A percentile compares a stretch with the other conserved stretches of the same genome.
Evolutionary conservation across 2,888 invertebrate species (phyloP).

Genomic region (Aspidiotus rigidus): DNA sequence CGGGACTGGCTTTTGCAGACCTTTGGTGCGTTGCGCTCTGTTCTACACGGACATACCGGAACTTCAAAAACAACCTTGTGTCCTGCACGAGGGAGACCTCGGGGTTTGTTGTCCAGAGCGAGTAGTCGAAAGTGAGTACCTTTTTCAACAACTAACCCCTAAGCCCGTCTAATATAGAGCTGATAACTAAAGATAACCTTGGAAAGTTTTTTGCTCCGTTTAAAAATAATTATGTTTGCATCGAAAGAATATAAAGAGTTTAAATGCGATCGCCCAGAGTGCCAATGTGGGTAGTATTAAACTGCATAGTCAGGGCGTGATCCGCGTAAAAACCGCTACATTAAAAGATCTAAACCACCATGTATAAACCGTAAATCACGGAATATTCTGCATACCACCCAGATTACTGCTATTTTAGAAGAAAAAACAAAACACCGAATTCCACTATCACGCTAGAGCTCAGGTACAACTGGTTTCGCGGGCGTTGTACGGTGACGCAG

Average conservation of each 20-base stretch:
- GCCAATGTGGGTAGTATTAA: too few species aligned
- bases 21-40: constrained; percentile 42
- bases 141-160: too few species aligned
- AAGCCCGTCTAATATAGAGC: not conserved
- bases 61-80: constrained; percentile 42
- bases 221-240: too few species aligned
- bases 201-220: too few species aligned
- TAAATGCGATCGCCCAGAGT: too few species aligned
- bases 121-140: constrained; percentile 1
- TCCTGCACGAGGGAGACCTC: constrained; percentile 39
- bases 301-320: too few species aligned
- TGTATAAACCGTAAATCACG: constrained; percentile 5
- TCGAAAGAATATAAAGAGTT: too few species aligned
- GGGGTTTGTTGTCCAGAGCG: constrained; percentile 42
- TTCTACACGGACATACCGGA: constrained; percentile 43
- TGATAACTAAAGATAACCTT: too few species aligned
- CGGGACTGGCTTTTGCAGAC: constrained; percentile 41
- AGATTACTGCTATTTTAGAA: not conserved
- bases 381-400: not conserved
- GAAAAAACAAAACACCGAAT: not conserved
- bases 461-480: too few species aligned
- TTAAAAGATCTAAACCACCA: not conserved
- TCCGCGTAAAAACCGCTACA: too few species aligned
- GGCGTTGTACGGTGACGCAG: too few species aligned
- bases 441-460: too few species aligned